phyloP scores from a whole-genome alignment of 2,888 invertebrate species.

The Lasioglossum zephyrum region DNA sequence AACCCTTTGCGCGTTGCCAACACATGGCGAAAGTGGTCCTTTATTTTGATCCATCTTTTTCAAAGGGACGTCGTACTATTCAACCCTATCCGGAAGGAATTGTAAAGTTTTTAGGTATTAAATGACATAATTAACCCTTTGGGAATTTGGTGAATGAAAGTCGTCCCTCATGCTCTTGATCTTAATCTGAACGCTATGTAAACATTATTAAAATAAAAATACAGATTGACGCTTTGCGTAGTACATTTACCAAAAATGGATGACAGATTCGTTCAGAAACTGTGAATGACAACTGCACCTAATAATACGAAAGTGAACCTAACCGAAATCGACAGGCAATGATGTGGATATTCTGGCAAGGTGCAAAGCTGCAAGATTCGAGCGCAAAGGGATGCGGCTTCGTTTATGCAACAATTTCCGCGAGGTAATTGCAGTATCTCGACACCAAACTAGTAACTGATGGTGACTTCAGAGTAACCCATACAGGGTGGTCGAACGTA shows the following conservation, averaged over 20 bases:
- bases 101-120: not conserved
- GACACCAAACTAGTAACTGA: not conserved
- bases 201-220: not conserved
- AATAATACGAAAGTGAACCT: too few species aligned
- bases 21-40: not conserved
- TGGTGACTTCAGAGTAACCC: not conserved
- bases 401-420: not conserved
- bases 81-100: not conserved
- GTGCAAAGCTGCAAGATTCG: not conserved
- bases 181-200: not conserved
- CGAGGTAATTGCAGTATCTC: not conserved
- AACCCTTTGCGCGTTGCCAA: not conserved
- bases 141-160: not conserved
- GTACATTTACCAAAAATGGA: not conserved
- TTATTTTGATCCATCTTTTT: not conserved
- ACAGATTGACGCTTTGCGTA: not conserved
- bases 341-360: not conserved
- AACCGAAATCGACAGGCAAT: too few species aligned
- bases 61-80: not conserved
- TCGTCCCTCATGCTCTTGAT: too few species aligned
- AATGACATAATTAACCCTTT: not conserved
- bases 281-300: too few species aligned
- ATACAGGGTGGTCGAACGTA: not conserved
- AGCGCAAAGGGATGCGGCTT: not conserved
- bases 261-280: too few species aligned